Percentiles rank a stretch among this genome's conserved stretches.
Conservation (phyloP, 2,113 vertebrate species). For the Epinephelus cyanopodus region DNA sequence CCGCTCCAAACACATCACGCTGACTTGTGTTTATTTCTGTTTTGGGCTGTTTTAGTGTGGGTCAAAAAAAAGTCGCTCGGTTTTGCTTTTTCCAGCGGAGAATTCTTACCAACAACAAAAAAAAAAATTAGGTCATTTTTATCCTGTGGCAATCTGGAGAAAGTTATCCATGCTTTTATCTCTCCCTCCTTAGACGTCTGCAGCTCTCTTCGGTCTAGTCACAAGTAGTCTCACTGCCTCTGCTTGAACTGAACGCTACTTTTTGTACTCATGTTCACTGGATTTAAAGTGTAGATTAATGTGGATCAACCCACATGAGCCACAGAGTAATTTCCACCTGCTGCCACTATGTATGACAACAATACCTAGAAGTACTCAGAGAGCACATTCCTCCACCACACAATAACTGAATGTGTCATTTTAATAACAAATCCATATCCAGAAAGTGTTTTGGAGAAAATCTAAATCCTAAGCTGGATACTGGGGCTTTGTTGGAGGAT, state of each 20-base stretch:
- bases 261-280: background rate
- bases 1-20: slow-evolving; percentile 9
- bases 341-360: background rate
- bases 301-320: background rate
- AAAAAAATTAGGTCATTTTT: slow-evolving; percentile 66
- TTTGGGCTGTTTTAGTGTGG: slow-evolving; percentile 23
- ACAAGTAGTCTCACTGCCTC: slow-evolving; percentile 24
- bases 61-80: slow-evolving; percentile 42
- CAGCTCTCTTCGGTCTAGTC: slow-evolving; percentile 13
- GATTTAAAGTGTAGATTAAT: background rate
- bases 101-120: slow-evolving; percentile 50
- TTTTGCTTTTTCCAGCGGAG: slow-evolving; percentile 15
- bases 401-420: background rate
- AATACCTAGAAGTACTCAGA: background rate
- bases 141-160: slow-evolving; percentile 48
- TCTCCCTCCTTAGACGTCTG: slow-evolving; percentile 34
- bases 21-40: slow-evolving; percentile 38
- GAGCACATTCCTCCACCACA: background rate
- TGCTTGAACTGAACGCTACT: slow-evolving; percentile 6
- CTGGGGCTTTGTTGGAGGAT: background rate
- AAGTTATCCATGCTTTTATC: slow-evolving; percentile 57
- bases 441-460: background rate
- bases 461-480: background rate
- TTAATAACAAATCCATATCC: background rate
- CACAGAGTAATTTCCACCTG: background rate